Evolutionary conservation across 2,797 vertebrate genomes (phyloP).

Genomic region (Poeciliopsis infans): DNA sequence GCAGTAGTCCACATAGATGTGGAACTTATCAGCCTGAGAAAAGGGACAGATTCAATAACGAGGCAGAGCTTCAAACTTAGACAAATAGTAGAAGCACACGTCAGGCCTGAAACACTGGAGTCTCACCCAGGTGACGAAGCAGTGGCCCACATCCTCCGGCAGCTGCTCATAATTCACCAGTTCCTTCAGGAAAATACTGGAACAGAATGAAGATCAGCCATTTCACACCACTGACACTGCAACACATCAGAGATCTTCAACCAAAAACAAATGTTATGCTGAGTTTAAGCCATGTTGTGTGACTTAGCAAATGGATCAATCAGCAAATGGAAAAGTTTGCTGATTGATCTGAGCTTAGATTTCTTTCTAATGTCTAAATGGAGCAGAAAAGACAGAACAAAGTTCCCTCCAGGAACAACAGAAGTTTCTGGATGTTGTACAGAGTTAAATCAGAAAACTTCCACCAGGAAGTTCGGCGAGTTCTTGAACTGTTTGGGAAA

Average conservation of each 20-base stretch:
- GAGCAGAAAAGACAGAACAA: not conserved
- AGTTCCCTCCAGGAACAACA: not conserved
- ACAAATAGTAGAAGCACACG: not conserved
- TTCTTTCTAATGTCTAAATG: conserved; percentile 4
- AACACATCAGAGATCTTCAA: not conserved
- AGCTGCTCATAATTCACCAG: conserved; percentile 98
- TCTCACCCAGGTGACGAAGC: conserved; percentile 98
- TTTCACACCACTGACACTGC: not conserved
- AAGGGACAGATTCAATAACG: conserved; percentile 20
- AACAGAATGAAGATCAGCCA: conserved; percentile 36
- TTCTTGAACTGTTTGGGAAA: not conserved
- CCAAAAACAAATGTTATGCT: no score
- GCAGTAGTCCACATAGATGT: conserved; percentile 98
- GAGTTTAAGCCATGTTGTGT: not conserved
- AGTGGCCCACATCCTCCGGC: conserved; percentile 97
- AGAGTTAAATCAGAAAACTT: conserved; percentile 2
- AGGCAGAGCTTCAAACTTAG: not conserved
- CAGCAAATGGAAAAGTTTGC: not conserved
- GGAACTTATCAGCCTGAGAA: conserved; percentile 93
- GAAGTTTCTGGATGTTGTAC: not conserved
- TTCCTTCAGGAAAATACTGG: conserved; percentile 97
- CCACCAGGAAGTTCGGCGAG: not conserved
- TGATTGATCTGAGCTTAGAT: not conserved
- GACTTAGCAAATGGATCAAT: no score
- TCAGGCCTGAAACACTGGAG: not conserved